Evolutionary conservation across 2,888 invertebrate species (phyloP), one percentile per base, ranked within the genome.

Genomic region (Monopis laevigella): DNA sequence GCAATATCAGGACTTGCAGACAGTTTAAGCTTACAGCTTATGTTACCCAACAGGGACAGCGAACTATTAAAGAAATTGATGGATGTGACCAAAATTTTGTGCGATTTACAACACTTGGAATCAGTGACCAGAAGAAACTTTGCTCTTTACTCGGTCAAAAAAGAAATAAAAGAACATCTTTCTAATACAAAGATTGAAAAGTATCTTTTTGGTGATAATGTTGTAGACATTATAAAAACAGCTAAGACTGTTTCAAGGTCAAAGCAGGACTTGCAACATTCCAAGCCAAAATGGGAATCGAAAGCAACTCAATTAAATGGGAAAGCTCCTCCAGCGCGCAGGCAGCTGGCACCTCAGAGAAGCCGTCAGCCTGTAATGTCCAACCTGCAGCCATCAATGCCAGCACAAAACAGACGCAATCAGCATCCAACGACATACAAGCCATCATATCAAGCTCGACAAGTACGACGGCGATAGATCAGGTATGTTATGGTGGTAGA

Each of bases 141-240:
- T 16, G 24, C 49, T 1, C 11, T 46, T 1, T 42, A 10, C 29
- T 14, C n/a, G 3, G 18, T 53, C 1, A 54, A 51, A 36, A 48
- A 47, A 17, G 50, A 51, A 4, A 21, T 48, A 26, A 50, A 45
- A 29, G 51, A 52, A 3, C 50, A 50, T 2, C 11, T 53, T 1
- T 41, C 42, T 3, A 44, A 39, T 2, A 48, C 48, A 2, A 45
- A 48, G 18, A 39, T 50, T 7, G 51, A 50, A 30, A 45, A 36
- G 2, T 40, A 17, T 10, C 28, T 49, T 2, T 52, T 52, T 30
- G 46, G 51, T 2, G 29, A 46, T 13, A 41, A 48, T 3, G 24
- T 51, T 8, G 10, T 44, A 1, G 49, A 50, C 5, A 46, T 46
- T 4, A 19, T 51, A 17, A 51, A 49, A 29, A 29, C 48, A 1